Percentiles rank a stretch among this genome's conserved stretches.
Conservation (phyloP, 2,888 invertebrate genomes). For the Cantharis flavilabris region DNA sequence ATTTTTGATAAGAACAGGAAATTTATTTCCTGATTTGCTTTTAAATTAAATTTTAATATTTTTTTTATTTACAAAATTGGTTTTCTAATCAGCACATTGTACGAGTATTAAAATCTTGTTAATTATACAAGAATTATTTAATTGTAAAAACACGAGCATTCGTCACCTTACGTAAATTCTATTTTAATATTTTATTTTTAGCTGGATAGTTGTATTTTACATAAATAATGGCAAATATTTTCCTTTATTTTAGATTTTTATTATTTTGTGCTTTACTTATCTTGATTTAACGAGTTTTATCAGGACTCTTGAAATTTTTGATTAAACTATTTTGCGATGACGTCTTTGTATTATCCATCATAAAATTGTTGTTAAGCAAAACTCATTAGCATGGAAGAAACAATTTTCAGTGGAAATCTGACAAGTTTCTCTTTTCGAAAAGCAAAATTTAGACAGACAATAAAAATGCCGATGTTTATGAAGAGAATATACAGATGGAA, state of each 20-base stretch:
- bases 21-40: not conserved
- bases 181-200: slow-evolving; percentile 21
- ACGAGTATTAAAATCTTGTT: too few relatives aligned
- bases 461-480: too few relatives aligned
- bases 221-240: not conserved
- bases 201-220: not conserved
- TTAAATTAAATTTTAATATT: not conserved
- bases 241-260: not conserved
- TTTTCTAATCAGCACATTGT: not conserved
- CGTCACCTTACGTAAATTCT: slow-evolving; percentile 6
- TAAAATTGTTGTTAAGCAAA: not conserved
- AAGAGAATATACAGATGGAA: too few relatives aligned
- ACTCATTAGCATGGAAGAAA: not conserved
- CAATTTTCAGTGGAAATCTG: too few relatives aligned
- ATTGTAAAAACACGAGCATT: not conserved
- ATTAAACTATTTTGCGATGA: not conserved
- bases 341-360: not conserved
- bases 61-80: not conserved
- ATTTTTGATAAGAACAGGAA: not conserved
- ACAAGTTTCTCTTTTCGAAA: too few relatives aligned
- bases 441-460: too few relatives aligned
- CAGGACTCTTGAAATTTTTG: not conserved
- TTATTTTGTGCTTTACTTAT: not conserved
- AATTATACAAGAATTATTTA: not conserved
- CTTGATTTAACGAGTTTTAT: not conserved